Evolutionary conservation across 53 echinoderm and acorn worm species (phyloP), one percentile per base, ranked within the genome.

Genomic region (Henricia sp.): DNA sequence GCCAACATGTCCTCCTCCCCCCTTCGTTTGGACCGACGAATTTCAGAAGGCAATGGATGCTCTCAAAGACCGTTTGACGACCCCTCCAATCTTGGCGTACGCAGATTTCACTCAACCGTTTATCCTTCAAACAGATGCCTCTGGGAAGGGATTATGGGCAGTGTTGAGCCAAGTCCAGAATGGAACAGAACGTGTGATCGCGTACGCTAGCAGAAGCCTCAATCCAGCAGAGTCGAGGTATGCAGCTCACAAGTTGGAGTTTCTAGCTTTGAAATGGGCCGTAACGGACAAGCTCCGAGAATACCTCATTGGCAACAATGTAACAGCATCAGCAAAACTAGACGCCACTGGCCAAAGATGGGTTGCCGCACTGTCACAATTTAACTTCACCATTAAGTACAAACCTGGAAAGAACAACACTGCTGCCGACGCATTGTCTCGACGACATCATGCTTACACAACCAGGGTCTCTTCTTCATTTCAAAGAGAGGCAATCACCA

Each of bases 191-290:
- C 66, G 3, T 2, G 72, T 84, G 4, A 58, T 84, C 3, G 84
- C 84, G 6, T 84, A 84, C 37, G 59, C 59, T 1, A 88, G 86
- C 70, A 55, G 90, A 39, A 57, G 80, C 0, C 36, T 90, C 10
- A 53, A 67, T 3, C 68, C 50, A 14, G 83, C 84, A 48, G 84
- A 91, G 75, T 34, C 59, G 25, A 71, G 84, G 26, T 84, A 89
- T 38, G 83, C 89, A 41, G 89, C 89, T 2, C 70, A 83, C 65
- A 89, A 87, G 68, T 33, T 83, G 32, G 87, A 91, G 44, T 91
- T 91, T 54, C 77, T 91, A 30, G 87, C 91, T 14, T 12, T 83
- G 41, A 91, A 91, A 73, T 91, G 91, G 91, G 82, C 91, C 21
- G 56, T 91, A 36, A 87, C 91, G 3, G 75, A 87, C 16, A 91